Base-by-base conservation (phyloP, 2,888 invertebrate genomes). In the Agonopterix alstromeriana region DNA sequence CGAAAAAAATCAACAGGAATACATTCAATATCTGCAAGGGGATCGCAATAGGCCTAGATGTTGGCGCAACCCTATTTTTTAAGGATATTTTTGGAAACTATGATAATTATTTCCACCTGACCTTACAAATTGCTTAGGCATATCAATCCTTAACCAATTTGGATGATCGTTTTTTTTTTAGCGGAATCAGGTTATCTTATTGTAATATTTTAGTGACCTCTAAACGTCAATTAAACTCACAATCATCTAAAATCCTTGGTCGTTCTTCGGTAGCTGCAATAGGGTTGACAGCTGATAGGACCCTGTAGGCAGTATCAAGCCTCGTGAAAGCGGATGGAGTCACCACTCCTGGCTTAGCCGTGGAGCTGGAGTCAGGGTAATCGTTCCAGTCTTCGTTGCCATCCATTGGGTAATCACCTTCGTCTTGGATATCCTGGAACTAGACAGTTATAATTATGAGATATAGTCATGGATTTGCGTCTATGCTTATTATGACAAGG, bases 251-350 rank as follows among this genome's bases (percentile, higher is more conserved):
- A 48, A 86, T 77, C 57, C 66, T 73, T 0, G 87, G 87, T 11
- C 86, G 61, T 35, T 77, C 78, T 35, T 82, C 82, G 2, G 87
- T 88, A 0, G 84, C 82, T 0, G 81, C 77, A 0, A 87, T 73
- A 0, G 78, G 73, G 35, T 82, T 81, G 0, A 71, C 70, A 1
- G 81, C 80, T 0, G 79, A 77, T 1, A 77, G 58, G 8, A 76
- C 64, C 27, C 57, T 58, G 46, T 58, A 64, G 0, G 55, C 57
- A 0, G 62, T 51, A 9, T 65, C 70, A 0, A 62, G 54, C 48
- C 70, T 71, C 42, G 71, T 82, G 56, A 79, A 58, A 0, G 83
- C 79, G 0, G 78, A 79, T 0, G 86, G 86, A 0, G 77, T 79
- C 8, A 12, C 11, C 3, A 10, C 42, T 11, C 8, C n/a, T 0